A percentile compares a stretch with the other conserved stretches of the same genome.
These are phyloP conservation scores for Argya squamiceps DNA, from an alignment of 2,797 vertebrate genomes.

Conservation along the genomic window DNA sequence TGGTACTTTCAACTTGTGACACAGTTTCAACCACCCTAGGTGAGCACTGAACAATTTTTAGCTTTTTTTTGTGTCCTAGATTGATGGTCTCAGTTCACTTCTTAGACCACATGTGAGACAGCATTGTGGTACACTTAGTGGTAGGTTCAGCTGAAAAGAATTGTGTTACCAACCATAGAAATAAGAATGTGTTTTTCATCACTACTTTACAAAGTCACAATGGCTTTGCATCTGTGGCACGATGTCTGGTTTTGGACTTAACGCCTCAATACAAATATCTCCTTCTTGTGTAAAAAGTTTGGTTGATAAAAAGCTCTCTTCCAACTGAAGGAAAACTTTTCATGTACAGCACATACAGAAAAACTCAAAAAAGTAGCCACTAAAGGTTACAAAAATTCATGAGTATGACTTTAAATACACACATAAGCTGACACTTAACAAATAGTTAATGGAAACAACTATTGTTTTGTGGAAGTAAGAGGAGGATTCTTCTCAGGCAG, in stretches of 20 bases:
- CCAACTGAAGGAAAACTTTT: background rate
- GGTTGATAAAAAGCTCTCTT: background rate
- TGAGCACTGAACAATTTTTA: background rate
- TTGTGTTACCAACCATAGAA: background rate
- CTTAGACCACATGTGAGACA: background rate
- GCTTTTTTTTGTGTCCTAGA: background rate
- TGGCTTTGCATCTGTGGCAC: background rate
- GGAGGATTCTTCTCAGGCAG: background rate
- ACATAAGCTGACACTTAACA: background rate
- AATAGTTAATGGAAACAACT: background rate
- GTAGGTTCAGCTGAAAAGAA: background rate
- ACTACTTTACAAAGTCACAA: background rate
- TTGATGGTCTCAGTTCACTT: background rate
- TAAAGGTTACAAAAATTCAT: background rate
- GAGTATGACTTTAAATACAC: background rate
- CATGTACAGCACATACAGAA: rapidly evolving
- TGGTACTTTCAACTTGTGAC: background rate
- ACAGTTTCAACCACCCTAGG: background rate
- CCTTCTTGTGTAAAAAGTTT: background rate
- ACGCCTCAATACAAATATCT: background rate
- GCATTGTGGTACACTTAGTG: background rate
- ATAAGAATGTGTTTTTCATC: background rate
- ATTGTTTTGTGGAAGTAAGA: background rate
- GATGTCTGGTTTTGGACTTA: background rate
- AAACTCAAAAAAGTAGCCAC: background rate